These are phyloP conservation scores for Pyrocephalus nanus DNA, from an alignment of 2,797 vertebrate species.

Conservation along the genomic window DNA sequence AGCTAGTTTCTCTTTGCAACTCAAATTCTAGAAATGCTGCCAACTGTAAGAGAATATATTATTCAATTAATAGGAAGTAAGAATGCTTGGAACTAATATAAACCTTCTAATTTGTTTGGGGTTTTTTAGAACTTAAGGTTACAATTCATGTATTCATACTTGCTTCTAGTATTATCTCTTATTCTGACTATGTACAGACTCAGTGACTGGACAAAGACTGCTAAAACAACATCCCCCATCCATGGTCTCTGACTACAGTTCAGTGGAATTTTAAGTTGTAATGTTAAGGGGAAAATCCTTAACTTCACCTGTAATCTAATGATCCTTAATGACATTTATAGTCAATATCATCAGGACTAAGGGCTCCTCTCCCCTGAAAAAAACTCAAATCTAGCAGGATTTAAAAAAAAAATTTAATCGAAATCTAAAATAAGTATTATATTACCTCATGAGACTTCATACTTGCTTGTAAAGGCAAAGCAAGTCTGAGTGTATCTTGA, in stretches of 20 bases:
- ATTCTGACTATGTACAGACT: not conserved
- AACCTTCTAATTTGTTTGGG: not conserved
- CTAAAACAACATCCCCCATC: not conserved
- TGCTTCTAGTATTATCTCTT: not conserved
- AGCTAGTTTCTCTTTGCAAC: not conserved
- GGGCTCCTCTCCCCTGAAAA: not conserved
- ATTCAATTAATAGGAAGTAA: not conserved
- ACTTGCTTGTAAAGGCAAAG: not conserved
- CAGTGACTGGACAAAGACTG: not conserved
- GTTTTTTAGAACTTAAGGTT: not conserved
- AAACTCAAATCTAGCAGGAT: not conserved
- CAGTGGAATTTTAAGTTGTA: not conserved
- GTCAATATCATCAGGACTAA: not conserved
- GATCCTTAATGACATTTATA: not conserved
- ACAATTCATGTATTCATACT: not conserved
- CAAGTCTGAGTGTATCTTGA: not conserved
- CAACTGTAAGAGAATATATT: not conserved
- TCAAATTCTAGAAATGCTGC: not conserved
- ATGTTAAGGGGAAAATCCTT: not conserved
- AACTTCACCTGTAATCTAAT: not conserved
- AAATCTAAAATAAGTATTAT: not conserved
- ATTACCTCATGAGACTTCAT: not conserved
- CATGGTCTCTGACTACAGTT: accelerated
- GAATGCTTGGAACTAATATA: not conserved
- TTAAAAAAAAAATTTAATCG: not conserved